Base-by-base conservation (phyloP, 2,888 invertebrate genomes). In the Scaeva pyrastri region DNA sequence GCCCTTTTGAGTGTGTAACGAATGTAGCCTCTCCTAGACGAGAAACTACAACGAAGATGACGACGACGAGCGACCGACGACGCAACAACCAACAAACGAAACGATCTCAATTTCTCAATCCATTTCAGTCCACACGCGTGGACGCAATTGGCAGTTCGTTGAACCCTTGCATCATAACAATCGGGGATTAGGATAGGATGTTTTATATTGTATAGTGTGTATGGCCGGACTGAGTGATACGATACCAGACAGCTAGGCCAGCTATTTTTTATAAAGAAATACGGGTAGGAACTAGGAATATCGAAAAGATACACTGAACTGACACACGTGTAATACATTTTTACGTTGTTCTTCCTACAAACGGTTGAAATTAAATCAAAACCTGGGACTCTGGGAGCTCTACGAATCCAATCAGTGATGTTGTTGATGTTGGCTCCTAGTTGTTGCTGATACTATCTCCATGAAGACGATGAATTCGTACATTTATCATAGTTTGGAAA, bases 121-220 rank as follows among this genome's bases (percentile, higher is more conserved):
- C 66, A 81, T 73, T 80, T 76, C 73, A 77, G 76, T 81, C 81
- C 73, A 86, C 86, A 81, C 86, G 86, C 86, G 86, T 82, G 81
- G 81, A 86, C 86, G 86, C 86, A 86, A 86, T 86, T 86, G 77
- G 45, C 64, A 77, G 86, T 73, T 86, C 86, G 86, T 82, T 86
- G 86, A 86, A 86, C 86, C 56, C 31, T 64, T 62, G 81, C 70
- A 86, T 77, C 73, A 77, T 58, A 64, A 68, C 86, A 77, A 80
- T 78, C 66, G 86, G 86, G 77, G 76, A 74, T 82, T 81, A 81
- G 81, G 77, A 39, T 68, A 68, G 21, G 21, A 52, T 66, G 16
- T 86, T 77, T 77, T 71, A 74, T 71, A 16, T 45, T 64, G 31
- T 26, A 77, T 50, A 21, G 23, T 39, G 68, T 39, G 60, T 60